Base-by-base conservation (phyloP, 2,888 invertebrate genomes). In the Macaria liturata region DNA sequence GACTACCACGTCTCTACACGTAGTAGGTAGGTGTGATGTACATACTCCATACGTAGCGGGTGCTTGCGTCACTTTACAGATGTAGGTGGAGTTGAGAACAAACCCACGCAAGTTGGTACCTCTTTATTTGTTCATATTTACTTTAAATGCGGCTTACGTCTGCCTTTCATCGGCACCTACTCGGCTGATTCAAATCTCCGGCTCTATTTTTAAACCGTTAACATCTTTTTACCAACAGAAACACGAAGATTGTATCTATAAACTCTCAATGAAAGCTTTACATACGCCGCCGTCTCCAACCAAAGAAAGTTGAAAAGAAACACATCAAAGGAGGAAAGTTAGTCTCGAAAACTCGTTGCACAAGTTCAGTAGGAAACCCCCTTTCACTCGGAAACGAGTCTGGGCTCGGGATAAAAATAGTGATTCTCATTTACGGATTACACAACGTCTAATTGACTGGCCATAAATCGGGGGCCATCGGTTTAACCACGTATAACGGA, bases 371-470 rank as follows among this genome's bases (percentile, higher is more conserved):
- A 84, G 84, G 84, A 80, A 86, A 86, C 76, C 85, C 56, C 86
- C 86, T 88, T 88, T 88, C 88, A 84, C 86, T 86, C 80, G 69
- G 78, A 84, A 83, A 73, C 79, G 70, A 69, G 76, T 75, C 76
- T 68, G 75, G 68, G 64, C 66, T 42, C 60, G 57, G 67, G 72
- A 75, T 81, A 83, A 82, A 87, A 86, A 87, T 86, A 88, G 81
- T 77, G 63, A 71, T 72, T 75, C 78, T 82, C 72, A 78, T 83
- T 80, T 78, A 83, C 74, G 75, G 81, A 83, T 86, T 83, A 83
- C 84, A 81, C 81, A 82, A 83, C 79, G 65, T 74, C 76, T 83
- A 83, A 86, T 83, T 82, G 78, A 79, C 75, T 72, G 74, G 63
- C 75, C 76, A 82, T 84, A 84, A 86, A 84, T 85, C 78, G 69